Conservation (phyloP, 2,797 vertebrate genomes). For the Poliocrania exsul region DNA sequence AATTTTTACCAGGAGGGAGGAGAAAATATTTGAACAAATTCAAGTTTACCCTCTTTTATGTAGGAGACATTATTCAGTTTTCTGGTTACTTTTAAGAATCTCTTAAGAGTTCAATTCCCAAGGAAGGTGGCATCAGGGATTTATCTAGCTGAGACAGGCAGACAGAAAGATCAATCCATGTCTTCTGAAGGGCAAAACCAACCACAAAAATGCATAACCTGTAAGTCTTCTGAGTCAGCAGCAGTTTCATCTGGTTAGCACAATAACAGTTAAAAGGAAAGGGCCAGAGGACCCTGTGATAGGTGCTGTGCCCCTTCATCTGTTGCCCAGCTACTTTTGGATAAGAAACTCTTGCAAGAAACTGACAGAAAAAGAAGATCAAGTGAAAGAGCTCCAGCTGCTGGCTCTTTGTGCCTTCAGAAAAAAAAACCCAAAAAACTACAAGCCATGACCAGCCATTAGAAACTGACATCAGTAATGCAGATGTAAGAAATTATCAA, state of each 20-base stretch:
- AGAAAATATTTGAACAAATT: background rate
- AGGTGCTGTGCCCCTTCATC: background rate
- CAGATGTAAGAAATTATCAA: background rate
- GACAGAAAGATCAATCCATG: background rate
- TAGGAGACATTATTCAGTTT: background rate
- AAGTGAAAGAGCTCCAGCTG: background rate
- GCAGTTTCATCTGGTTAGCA: background rate
- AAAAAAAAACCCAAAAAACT: background rate
- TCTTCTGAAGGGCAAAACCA: background rate
- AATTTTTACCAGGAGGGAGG: background rate
- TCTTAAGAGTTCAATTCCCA: background rate
- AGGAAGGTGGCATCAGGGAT: background rate
- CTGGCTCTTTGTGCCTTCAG: background rate
- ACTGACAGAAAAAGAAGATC: background rate
- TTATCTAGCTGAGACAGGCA: background rate
- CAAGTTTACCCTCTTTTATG: background rate
- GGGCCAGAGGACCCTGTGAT: background rate
- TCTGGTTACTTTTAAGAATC: background rate
- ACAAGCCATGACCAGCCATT: background rate
- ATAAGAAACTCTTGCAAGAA: background rate
- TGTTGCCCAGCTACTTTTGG: background rate
- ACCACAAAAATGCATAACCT: background rate
- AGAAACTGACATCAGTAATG: background rate
- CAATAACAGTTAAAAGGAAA: background rate
- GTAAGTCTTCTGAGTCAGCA: background rate